Evolutionary conservation across 2,888 invertebrate species (phyloP), one percentile per base, ranked within the genome.

Genomic region (Polyommatus icarus): DNA sequence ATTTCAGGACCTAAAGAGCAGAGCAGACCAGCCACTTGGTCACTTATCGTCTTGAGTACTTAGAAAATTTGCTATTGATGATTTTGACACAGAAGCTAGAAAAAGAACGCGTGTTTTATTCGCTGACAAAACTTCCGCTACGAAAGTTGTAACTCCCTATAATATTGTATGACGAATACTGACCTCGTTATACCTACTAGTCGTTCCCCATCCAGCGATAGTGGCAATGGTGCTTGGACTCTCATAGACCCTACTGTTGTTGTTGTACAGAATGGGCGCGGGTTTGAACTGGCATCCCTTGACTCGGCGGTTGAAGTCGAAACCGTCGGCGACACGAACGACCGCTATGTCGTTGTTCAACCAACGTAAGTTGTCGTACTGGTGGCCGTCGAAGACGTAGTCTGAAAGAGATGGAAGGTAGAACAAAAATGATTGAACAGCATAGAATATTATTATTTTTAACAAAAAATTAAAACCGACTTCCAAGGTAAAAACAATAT

Each of bases 271-370:
- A 54, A 93, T 84, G 0, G 91, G 91, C 50, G 88, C 90, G 0
- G 92, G 92, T 1, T 90, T 80, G 71, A 91, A 92, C 40, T 92
- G 92, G 76, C 92, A 93, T 2, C 92, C 92, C 72, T 86, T 84
- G 3, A 92, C 85, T 15, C 89, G 84, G 36, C 91, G 83, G 1
- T 84, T 87, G 79, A 92, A 92, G 78, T 92, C 91, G 72, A 93
- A 93, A 0, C 90, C 90, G 29, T 90, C 91, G 78, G 92, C 92
- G 0, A 92, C 83, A 78, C 91, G 92, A 0, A 92, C 91, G 0
- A 93, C 85, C 0, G 92, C 92, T 7, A 93, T 91, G 79, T 93
- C 92, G 78, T 92, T 91, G 85, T 90, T 91, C 92, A 93, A 91
- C 92, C 92, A 93, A 78, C 91, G 84, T 24, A 93, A 90, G 78